Percentiles rank a stretch among this genome's conserved stretches.
These are phyloP conservation scores for Uloborus plumipes DNA, from an alignment of 2,888 invertebrate genomes.

Conservation along the genomic window DNA sequence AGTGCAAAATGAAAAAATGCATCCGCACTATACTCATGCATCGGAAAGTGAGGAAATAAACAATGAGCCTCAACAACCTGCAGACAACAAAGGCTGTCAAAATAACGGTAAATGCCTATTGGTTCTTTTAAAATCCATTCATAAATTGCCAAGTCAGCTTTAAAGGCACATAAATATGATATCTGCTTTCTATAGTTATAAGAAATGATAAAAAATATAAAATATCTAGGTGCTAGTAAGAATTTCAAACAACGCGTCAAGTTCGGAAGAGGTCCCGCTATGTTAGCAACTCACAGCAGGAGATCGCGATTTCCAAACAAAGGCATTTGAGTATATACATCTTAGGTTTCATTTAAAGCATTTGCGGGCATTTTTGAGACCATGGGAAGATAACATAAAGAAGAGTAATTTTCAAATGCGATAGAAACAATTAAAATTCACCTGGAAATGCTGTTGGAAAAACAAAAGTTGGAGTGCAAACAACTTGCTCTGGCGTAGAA, in stretches of 20 bases:
- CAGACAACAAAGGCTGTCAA: conserved; percentile 12
- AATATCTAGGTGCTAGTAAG: neutral
- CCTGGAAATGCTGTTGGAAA: conserved; percentile 66
- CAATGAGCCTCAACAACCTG: neutral
- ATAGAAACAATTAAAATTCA: conserved; percentile 20
- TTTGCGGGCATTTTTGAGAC: neutral
- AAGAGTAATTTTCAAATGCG: neutral
- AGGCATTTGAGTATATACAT: conserved; percentile 17
- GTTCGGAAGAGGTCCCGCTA: conserved; percentile 19
- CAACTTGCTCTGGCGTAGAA: conserved; percentile 66
- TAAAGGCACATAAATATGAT: too few species aligned
- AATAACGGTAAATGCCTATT: neutral
- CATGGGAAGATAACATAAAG: too few species aligned
- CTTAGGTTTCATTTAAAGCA: neutral
- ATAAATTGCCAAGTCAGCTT: neutral
- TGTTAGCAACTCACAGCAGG: conserved; percentile 46
- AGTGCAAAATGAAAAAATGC: neutral
- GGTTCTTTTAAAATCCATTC: neutral
- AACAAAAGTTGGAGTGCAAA: conserved; percentile 66
- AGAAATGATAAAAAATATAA: neutral
- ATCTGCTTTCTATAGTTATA: too few species aligned
- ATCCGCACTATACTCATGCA: neutral
- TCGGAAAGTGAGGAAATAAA: too few species aligned
- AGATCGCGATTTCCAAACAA: conserved; percentile 39
- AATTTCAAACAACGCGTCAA: neutral